Conservation (phyloP, 2,113 vertebrate genomes). For the Onychostoma macrolepis region DNA sequence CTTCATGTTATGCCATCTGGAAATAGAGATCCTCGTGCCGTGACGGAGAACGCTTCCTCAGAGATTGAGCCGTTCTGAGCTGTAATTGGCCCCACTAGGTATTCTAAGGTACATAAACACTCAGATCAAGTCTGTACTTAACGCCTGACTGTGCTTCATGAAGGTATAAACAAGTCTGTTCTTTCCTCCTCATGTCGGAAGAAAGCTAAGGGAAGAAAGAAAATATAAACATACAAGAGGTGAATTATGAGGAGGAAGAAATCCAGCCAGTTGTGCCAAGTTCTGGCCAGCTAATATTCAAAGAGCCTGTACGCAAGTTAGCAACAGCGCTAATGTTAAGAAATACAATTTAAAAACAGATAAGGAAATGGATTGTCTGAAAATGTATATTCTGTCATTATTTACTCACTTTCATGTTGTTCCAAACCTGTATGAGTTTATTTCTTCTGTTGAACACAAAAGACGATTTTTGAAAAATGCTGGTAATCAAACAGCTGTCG, state of each 20-base stretch:
- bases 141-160: background rate
- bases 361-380: background rate
- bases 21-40: conserved; percentile 9
- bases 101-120: conserved; percentile 28
- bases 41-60: background rate
- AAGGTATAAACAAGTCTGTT: conserved; percentile 4
- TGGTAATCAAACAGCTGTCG: background rate
- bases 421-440: background rate
- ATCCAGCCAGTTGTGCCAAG: background rate
- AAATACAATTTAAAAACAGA: background rate
- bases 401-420: background rate
- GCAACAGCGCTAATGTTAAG: background rate
- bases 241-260: conserved; percentile 12
- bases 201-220: background rate
- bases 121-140: background rate
- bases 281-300: background rate
- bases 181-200: background rate
- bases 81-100: conserved; percentile 47
- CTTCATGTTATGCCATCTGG: conserved; percentile 19
- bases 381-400: background rate
- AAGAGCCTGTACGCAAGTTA: background rate
- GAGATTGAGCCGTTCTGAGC: conserved; percentile 7
- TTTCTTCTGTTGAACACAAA: background rate
- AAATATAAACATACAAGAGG: conserved; percentile 8
- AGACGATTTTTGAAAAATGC: background rate